Base-by-base conservation (phyloP, 2,888 invertebrate species). In the Lordiphosa fenestrarum region DNA sequence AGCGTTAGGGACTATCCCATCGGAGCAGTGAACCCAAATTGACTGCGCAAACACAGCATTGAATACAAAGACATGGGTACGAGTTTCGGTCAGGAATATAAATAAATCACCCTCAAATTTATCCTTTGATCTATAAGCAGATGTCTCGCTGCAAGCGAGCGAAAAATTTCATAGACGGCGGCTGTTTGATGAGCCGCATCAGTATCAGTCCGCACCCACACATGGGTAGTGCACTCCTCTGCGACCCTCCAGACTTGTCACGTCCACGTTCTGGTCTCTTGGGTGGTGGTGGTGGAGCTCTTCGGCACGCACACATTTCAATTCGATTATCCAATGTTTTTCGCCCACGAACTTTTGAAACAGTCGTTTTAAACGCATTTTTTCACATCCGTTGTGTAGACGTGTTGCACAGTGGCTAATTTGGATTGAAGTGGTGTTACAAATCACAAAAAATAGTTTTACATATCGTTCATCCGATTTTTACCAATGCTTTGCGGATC, bases 81-180 rank as follows among this genome's bases (percentile, higher is more conserved):
- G 23, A 7, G 41, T 6, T 12, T n/a, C 25, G 42, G 25, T 12
- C 42, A 25, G 12, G 48, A 47, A 44, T 33, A 44, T 44, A 72
- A 65, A 73, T 72, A 73, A 73, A 74, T 73, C 74, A 74, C 74
- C 66, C 72, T 58, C 71, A 56, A 67, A 53, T 74, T 73, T 67
- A 72, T 69, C 73, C 73, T 73, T 73, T 73, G 74, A 73, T 73
- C 74, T 74, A 72, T 71, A 73, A 73, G 54, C 71, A 71, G 72
- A 58, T 64, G 72, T 67, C 72, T 67, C 58, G 42, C 40, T 39
- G 38, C 33, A 60, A 65, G 50, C 42, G 53, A 48, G 40, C 47
- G 21, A 52, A 57, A 73, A 65, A 68, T 62, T 71, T 59, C 65
- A 59, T 40, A 72, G 61, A 55, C 58, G 48, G 46, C 47, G 69